These are phyloP conservation scores for Heliothis peltigera DNA, from an alignment of 2,888 invertebrate genomes.

Conservation along the genomic window DNA sequence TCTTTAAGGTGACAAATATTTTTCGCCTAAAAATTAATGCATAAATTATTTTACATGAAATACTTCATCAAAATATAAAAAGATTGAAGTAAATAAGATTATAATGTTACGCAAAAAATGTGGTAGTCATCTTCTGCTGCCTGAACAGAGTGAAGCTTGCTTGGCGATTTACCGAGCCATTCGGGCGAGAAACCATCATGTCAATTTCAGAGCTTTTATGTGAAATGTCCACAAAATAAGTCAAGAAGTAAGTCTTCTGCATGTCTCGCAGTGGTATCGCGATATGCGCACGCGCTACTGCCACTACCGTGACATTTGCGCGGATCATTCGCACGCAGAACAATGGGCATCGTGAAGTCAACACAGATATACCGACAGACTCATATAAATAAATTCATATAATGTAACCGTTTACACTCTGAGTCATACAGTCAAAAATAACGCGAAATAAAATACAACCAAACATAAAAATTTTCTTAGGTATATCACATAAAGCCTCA, in stretches of 20 bases:
- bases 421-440: constrained; percentile 38
- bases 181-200: too few relatives aligned
- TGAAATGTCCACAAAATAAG: not conserved
- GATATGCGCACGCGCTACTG: constrained; percentile 55
- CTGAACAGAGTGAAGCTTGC: too few relatives aligned
- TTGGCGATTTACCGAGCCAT: too few relatives aligned
- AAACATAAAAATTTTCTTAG: constrained; percentile 14
- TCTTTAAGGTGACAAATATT: too few relatives aligned
- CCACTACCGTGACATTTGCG: constrained; percentile 66
- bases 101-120: too few relatives aligned
- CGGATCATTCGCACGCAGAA: constrained; percentile 59
- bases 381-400: constrained; percentile 47
- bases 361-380: constrained; percentile 43
- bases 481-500: too few relatives aligned
- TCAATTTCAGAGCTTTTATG: too few relatives aligned
- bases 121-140: too few relatives aligned
- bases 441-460: not conserved
- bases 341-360: constrained; percentile 54
- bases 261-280: constrained; percentile 16
- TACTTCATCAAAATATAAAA: too few relatives aligned
- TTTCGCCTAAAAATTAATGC: too few relatives aligned
- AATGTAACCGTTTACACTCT: constrained; percentile 35
- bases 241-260: constrained; percentile 22
- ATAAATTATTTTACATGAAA: too few relatives aligned
- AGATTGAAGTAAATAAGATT: too few relatives aligned